A percentile compares a stretch with the other conserved stretches of the same genome.
phyloP scores from a whole-genome alignment of 2,797 vertebrate genomes.

The Helostoma temminkii region DNA sequence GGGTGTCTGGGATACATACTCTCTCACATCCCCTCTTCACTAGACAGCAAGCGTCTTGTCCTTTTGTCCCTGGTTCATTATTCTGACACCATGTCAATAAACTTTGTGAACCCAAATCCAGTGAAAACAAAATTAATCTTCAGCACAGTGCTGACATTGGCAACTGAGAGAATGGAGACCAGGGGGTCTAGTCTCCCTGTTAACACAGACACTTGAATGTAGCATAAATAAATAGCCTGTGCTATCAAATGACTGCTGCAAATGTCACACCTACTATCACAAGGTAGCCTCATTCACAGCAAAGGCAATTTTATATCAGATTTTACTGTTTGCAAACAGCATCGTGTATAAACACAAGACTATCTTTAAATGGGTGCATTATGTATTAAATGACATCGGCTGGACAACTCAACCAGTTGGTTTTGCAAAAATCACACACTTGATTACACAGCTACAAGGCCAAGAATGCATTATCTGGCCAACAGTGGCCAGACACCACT shows the following conservation, averaged over 20 bases:
- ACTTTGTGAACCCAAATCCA: neutral
- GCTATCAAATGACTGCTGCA: constrained; percentile 63
- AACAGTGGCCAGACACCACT: constrained; percentile 26
- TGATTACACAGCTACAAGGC: neutral
- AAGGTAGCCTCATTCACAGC: constrained; percentile 18
- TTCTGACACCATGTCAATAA: constrained; percentile 1
- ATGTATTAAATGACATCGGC: neutral
- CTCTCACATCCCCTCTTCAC: constrained; percentile 27
- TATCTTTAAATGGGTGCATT: neutral
- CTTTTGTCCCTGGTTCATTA: neutral
- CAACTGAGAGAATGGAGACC: constrained; percentile 35
- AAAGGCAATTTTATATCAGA: neutral
- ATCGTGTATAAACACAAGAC: neutral
- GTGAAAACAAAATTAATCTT: constrained; percentile 5
- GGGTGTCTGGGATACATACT: constrained; percentile 36
- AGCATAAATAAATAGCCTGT: constrained; percentile 64
- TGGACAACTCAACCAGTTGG: neutral
- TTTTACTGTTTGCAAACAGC: constrained; percentile 10
- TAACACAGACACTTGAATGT: constrained; percentile 36
- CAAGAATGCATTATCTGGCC: constrained; percentile 31
- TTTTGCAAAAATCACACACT: constrained; percentile 21
- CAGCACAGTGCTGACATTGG: constrained; percentile 20
- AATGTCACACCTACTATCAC: constrained; percentile 63
- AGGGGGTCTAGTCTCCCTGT: constrained; percentile 29
- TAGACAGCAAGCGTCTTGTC: constrained; percentile 1